Evolutionary conservation across 2,113 vertebrate genomes (phyloP).

Genomic region (Malurus cyaneus): DNA sequence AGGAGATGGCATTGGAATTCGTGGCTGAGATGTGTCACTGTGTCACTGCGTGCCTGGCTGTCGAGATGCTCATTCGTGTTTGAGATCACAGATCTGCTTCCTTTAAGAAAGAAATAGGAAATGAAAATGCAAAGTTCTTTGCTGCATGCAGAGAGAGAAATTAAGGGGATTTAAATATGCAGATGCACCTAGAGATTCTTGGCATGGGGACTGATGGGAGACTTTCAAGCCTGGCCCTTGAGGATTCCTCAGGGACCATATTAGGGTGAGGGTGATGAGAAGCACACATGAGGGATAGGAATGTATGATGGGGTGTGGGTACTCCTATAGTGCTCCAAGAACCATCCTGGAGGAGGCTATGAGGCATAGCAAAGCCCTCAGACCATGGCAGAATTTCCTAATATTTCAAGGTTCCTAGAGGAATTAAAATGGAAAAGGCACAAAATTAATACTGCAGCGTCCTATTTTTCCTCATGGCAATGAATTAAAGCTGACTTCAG

Average conservation of each 20-base stretch:
- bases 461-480: background rate
- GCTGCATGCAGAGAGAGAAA: background rate
- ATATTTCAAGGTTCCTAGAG: background rate
- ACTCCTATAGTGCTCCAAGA: background rate
- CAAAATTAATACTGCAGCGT: background rate
- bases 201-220: background rate
- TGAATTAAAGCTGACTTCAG: background rate
- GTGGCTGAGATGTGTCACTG: background rate
- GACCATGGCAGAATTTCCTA: background rate
- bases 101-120: background rate
- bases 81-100: background rate
- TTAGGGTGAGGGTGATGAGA: background rate
- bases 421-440: background rate
- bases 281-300: background rate
- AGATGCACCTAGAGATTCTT: background rate
- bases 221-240: background rate
- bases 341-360: background rate
- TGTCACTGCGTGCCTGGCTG: background rate
- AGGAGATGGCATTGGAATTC: background rate
- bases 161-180: background rate
- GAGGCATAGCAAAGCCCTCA: background rate
- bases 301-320: background rate
- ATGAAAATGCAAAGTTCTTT: background rate
- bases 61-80: background rate
- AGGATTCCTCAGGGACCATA: background rate